These are phyloP conservation scores for Henricia sp. DNA, from an alignment of 53 echinoderm and acorn worm genomes.

Conservation along the genomic window DNA sequence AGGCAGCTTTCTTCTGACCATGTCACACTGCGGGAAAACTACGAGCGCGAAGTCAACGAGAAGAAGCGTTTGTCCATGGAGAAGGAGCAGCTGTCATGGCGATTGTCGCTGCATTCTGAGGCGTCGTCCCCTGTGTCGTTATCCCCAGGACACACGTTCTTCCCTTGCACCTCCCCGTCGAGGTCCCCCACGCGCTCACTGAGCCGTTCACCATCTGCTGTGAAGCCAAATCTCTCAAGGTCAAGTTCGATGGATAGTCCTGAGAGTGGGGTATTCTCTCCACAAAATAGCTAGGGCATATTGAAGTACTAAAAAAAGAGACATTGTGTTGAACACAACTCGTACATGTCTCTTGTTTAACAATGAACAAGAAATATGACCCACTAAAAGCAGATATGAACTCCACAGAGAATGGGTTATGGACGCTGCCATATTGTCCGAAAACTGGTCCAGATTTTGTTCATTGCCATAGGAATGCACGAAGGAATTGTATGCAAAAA, in stretches of 20 bases:
- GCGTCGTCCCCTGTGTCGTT: slow-evolving; percentile 68
- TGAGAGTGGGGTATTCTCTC: slow-evolving; percentile 93
- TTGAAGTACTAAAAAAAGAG: too few species aligned
- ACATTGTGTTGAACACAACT: too few species aligned
- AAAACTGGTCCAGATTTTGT: too few species aligned
- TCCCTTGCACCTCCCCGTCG: slow-evolving; percentile 57
- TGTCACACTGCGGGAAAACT: slow-evolving; percentile 80
- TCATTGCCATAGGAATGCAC: too few species aligned
- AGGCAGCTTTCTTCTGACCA: slow-evolving; percentile 98
- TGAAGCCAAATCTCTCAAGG: slow-evolving; percentile 67
- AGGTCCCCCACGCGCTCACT: slow-evolving; percentile 66
- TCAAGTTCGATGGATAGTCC: slow-evolving; percentile 87
- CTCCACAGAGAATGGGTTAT: too few species aligned
- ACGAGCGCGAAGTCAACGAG: slow-evolving; percentile 83
- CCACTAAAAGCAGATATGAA: too few species aligned
- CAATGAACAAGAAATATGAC: too few species aligned
- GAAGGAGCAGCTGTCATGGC: slow-evolving; percentile 97
- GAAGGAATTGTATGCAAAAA: too few species aligned
- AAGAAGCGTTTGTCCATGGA: slow-evolving; percentile 99
- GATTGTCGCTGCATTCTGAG: slow-evolving; percentile 66
- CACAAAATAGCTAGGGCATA: slow-evolving; percentile 38
- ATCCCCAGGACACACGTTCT: slow-evolving; percentile 73
- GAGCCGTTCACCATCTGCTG: slow-evolving; percentile 63
- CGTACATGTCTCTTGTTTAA: too few species aligned
- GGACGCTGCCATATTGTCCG: too few species aligned